These are phyloP conservation scores for Synanthedon formicaeformis DNA, from an alignment of 2,888 invertebrate genomes.

Conservation along the genomic window DNA sequence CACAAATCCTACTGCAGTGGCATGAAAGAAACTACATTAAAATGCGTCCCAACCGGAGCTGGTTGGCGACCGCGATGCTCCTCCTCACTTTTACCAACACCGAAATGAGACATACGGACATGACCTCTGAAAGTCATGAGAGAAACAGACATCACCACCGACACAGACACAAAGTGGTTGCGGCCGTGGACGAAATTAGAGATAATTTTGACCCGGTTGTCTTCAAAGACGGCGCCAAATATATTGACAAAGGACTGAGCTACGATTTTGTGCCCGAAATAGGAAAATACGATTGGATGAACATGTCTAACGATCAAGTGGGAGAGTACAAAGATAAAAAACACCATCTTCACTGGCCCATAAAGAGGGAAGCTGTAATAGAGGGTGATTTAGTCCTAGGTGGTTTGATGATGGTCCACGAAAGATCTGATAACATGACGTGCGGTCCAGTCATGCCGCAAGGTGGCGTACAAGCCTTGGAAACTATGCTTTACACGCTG, in stretches of 20 bases:
- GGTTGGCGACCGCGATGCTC: constrained; percentile 46
- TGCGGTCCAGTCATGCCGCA: constrained; percentile 96
- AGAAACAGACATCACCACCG: constrained; percentile 41
- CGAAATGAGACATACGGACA: constrained; percentile 39
- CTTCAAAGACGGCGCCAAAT: constrained; percentile 23
- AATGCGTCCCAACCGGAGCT: constrained; percentile 46
- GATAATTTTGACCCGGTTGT: constrained; percentile 16
- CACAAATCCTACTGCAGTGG: constrained; percentile 31
- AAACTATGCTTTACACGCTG: constrained; percentile 92
- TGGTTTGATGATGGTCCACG: constrained; percentile 94
- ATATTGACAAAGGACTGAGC: constrained; percentile 27
- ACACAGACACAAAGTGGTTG: constrained; percentile 39
- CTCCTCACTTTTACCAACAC: constrained; percentile 33
- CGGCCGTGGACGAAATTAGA: constrained; percentile 20
- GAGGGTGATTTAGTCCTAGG: constrained; percentile 91
- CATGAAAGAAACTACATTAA: constrained; percentile 37
- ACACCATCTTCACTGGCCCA: constrained; percentile 75
- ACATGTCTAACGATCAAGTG: constrained; percentile 50
- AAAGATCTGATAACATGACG: constrained; percentile 86
- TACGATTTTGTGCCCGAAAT: constrained; percentile 22
- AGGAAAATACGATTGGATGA: constrained; percentile 40
- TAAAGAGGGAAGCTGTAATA: constrained; percentile 86
- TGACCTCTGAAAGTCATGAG: constrained; percentile 14
- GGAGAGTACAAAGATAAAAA: constrained; percentile 53
- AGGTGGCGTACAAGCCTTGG: constrained; percentile 89